Conservation (phyloP, 2,888 invertebrate genomes). For the Stictocephala bisonia region DNA sequence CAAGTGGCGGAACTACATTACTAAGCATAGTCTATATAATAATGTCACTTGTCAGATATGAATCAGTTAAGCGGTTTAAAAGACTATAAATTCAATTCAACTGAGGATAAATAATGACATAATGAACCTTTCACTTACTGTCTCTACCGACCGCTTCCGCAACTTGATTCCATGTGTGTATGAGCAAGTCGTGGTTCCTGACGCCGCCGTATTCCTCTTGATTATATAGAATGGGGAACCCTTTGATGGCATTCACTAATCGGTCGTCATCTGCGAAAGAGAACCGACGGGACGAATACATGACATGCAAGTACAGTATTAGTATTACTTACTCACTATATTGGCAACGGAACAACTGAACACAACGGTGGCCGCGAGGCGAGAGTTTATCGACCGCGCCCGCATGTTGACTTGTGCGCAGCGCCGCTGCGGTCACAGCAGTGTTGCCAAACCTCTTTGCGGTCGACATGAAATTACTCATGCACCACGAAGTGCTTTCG, state of each 20-base stretch:
- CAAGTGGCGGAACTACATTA: too few species aligned
- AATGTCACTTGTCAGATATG: too few species aligned
- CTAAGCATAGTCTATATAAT: too few species aligned
- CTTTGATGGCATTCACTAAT: background rate
- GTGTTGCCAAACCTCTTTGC: background rate
- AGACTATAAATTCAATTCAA: too few species aligned
- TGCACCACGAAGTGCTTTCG: too few species aligned
- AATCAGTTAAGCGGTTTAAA: too few species aligned
- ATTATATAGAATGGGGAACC: constrained; percentile 5
- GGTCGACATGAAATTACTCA: too few species aligned
- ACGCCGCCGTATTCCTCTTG: background rate
- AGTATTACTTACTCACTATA: too few species aligned
- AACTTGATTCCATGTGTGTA: constrained; percentile 2
- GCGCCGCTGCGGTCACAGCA: background rate
- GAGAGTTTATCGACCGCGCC: constrained; percentile 10
- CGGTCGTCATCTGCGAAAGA: constrained; percentile 3
- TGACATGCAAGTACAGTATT: background rate
- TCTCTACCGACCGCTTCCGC: background rate
- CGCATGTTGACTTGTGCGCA: constrained; percentile 4
- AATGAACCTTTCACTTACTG: constrained; percentile 12
- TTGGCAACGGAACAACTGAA: too few species aligned
- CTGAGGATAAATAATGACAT: too few species aligned
- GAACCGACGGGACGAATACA: background rate
- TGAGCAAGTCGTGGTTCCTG: background rate
- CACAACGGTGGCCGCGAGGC: too few species aligned